Percentiles rank a stretch among this genome's conserved stretches.
Conservation (phyloP, 1,140 invertebrate genomes). For the Ericerus pela region DNA sequence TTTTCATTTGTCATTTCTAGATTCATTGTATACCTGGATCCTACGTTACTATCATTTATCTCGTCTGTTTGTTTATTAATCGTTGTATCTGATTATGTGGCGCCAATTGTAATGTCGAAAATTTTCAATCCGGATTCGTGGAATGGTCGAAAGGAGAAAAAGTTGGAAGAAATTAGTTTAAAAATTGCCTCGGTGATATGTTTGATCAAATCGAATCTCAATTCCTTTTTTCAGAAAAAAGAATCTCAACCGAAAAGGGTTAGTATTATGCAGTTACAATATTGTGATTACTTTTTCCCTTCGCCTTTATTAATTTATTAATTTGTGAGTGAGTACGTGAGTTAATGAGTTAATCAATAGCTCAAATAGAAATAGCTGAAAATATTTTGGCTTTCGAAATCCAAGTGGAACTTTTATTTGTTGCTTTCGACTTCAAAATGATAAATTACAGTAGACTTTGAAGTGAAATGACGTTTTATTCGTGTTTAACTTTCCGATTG, state of each 20-base stretch:
- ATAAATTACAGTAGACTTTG: too few species aligned
- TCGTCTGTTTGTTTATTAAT: background rate
- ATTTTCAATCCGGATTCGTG: background rate
- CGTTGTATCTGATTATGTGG: background rate
- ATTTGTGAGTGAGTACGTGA: too few species aligned
- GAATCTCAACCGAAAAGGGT: background rate
- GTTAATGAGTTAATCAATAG: too few species aligned
- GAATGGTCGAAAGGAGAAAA: background rate
- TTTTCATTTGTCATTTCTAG: background rate
- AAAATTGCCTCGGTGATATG: background rate
- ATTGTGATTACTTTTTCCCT: too few species aligned
- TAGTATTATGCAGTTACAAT: too few species aligned
- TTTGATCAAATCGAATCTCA: background rate
- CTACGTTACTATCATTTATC: background rate
- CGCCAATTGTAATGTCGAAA: background rate
- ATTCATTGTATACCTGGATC: background rate
- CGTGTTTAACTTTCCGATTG: too few species aligned
- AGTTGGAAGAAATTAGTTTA: background rate
- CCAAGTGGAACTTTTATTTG: too few species aligned
- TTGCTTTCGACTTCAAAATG: too few species aligned
- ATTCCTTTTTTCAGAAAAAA: background rate
- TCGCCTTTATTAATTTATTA: too few species aligned
- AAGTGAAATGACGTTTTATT: too few species aligned
- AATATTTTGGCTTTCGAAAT: too few species aligned
- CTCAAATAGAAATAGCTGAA: too few species aligned